Evolutionary conservation across 1,140 invertebrate species (phyloP), one percentile per base, ranked within the genome.

Genomic region (Achatina immaculata): DNA sequence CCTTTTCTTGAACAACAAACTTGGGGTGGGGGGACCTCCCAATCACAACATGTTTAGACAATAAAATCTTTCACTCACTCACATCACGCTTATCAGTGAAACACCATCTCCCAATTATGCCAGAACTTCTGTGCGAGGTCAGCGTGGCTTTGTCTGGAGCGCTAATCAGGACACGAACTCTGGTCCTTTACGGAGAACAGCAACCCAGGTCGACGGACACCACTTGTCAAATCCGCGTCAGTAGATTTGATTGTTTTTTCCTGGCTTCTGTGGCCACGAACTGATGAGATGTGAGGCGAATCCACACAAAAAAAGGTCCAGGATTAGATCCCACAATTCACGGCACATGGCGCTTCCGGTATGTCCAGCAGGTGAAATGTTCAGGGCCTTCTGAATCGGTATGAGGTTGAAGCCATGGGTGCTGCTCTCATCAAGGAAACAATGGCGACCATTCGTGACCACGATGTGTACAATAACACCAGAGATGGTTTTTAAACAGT

Each of bases 321-420:
- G 38, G 65, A 68, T 68, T 68, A 40, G 7, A 55, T 55, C 24
- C 48, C 48, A 72, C 72, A 36, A 40, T 55, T 75, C 45, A 31
- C 24, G 14, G 45, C 72, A 75, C 72, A 75, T 75, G 72, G 51
- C 72, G 72, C 45, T 75, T 75, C 72, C 72, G 72, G 72, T 55
- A 16, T 43, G 72, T 75, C 45, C 45, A 43, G 72, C 72, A 75
- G 72, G 72, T 75, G 72, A 75, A 55, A 34, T 11, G 43, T 4
- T 28, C 36, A 16, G 43, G 40, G 42, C 40, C 45, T 45, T 51
- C 72, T 75, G 28, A 43, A 75, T 75, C 72, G 28, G 51, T 43
- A 75, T 75, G 55, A 75, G 55, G 51, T 75, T 75, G 72, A 75
- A 7, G 11, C 55, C 36, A 3, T 36, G 40, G 42, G 43, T 72